Evolutionary conservation across 2,888 invertebrate genomes (phyloP), one percentile per base, ranked within the genome.

Genomic region (Eupelmus urozonus): DNA sequence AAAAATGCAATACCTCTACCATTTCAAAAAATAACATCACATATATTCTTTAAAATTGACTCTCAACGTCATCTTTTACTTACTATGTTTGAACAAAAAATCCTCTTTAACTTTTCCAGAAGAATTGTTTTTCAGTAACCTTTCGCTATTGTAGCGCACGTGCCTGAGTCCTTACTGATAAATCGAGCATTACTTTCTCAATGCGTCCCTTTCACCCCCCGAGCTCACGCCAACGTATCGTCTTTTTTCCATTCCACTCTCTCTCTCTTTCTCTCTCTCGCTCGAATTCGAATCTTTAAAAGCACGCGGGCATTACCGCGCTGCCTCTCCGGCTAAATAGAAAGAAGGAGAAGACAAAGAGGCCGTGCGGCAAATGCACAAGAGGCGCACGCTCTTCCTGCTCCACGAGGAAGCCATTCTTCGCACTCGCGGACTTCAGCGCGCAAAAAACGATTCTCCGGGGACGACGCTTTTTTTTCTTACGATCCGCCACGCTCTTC

Each of bases 251-350:
- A 34, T 34, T 34, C 9, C 9, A 34, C 34, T 9, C 34, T 9
- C 34, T 34, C 9, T 9, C 3, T 34, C 9, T 9, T 16, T 34
- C n/a, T 53, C 40, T 42, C 42, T 16, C n/a, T 20, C 20, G 7
- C 40, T 9, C 45, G 34, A 34, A 34, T 34, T 34, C 5, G 27
- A 51, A 72, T 72, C 71, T 62, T 51, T 72, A 72, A 72, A 72
- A 62, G 71, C 71, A 20, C 34, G 60, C 40, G 53, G 25, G 60
- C 62, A 53, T 62, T 72, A 53, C 62, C 62, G 25, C 9, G 25
- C 20, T 42, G 4, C n/a, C n/a, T n/a, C n/a, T 18, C 62, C 18
- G 7, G 74, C 34, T 67, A 66, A 75, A 75, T 66, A 60, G 60
- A 60, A 51, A 45, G 45, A 25, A 60, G 23, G 23, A 55, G n/a